Evolutionary conservation across 2,888 invertebrate genomes (phyloP), one percentile per base, ranked within the genome.

Genomic region (Fabriciana adippe): DNA sequence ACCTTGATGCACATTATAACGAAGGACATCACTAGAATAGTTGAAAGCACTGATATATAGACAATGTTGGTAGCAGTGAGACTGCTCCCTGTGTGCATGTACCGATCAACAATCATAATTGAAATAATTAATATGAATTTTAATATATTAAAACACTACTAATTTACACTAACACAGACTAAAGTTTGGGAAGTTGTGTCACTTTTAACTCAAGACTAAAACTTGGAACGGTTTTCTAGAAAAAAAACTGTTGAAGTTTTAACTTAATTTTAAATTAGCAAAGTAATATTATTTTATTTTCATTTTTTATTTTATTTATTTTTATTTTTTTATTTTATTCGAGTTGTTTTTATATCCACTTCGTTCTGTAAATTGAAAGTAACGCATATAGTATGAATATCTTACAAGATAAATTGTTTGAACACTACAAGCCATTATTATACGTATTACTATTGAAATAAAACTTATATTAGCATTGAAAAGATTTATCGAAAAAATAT

Each of bases 1-100:
- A 87, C 74, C 74, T 85, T 88, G 45, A 84, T 71, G 65, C 86
- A 88, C 80, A 88, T 75, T n/a, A 87, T 78, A 3, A 86, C 69
- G 57, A 88, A 86, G 3, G 80, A 79, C 80, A 86, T 84, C 1
- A 83, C 21, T 35, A 88, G 63, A 0, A 87, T 18, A 0, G 87
- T 84, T 15, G 75, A 76, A 48, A 78, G 74, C 31, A 79, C 67
- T 0, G 80, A 77, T 26, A 81, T 75, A 55, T 74, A 80, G 6
- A 75, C 69, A 15, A 78, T 67, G 55, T 66, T 55, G 6, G 69
- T 66, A 5, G 75, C 47, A 35, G 51, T 16, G 21, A 76, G 72
- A 13, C 69, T 41, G 6, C 59, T 41, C 1, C 66, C 3, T 1
- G 66, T 16, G 4, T 31, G 51, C 14, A 45, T 53, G 13, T 45